These are phyloP conservation scores for Magallana ariakensis DNA, from an alignment of 1,140 invertebrate genomes.

Conservation along the genomic window DNA sequence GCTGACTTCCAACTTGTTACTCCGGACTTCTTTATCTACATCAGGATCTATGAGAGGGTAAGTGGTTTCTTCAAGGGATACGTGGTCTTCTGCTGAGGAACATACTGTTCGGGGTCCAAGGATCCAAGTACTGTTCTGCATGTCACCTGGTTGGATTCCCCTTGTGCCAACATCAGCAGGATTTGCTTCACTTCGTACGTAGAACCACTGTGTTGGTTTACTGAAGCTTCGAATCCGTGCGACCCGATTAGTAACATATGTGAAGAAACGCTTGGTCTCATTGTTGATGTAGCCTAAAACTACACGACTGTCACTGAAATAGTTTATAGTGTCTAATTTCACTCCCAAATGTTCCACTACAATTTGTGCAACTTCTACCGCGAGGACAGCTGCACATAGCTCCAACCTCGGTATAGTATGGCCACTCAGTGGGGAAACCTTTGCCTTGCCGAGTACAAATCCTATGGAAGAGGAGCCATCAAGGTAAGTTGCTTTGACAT, in stretches of 20 bases:
- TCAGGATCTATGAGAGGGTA: background rate
- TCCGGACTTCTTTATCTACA: constrained; percentile 10
- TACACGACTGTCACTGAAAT: constrained; percentile 44
- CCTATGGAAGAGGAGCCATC: constrained; percentile 8
- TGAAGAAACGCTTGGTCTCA: constrained; percentile 28
- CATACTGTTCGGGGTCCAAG: background rate
- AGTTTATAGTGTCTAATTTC: background rate
- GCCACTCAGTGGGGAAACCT: constrained; percentile 45
- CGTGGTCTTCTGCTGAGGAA: background rate
- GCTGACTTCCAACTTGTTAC: background rate
- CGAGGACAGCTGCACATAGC: constrained; percentile 51
- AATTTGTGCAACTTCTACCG: constrained; percentile 31
- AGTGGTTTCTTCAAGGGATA: background rate
- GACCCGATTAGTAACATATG: constrained; percentile 47
- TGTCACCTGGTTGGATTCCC: background rate
- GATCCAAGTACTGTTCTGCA: background rate
- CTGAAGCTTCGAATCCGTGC: constrained; percentile 12
- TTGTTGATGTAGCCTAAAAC: constrained; percentile 47
- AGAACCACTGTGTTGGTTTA: constrained; percentile 45
- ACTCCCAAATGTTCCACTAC: background rate
- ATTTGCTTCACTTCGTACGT: constrained; percentile 37
- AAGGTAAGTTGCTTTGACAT: background rate
- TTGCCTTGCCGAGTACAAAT: constrained; percentile 57
- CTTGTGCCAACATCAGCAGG: constrained; percentile 25
- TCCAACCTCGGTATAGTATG: constrained; percentile 53